Conservation (phyloP, 2,113 vertebrate genomes). For the Andinoacara biseriatus region DNA sequence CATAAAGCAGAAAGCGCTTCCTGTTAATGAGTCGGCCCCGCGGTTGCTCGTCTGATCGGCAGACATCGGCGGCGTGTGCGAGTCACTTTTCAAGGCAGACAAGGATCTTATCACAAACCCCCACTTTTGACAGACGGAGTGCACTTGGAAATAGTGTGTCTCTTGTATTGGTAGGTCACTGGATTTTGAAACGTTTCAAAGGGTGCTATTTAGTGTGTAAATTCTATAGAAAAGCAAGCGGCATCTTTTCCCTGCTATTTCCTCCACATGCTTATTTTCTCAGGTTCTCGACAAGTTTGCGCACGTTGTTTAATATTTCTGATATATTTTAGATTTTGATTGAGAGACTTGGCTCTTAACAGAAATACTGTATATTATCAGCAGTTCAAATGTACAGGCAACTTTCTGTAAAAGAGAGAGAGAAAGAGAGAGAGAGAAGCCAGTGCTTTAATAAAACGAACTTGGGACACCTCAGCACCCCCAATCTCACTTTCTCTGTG, state of each 20-base stretch:
- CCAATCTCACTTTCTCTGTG: constrained; percentile 20
- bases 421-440: not conserved
- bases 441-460: not conserved
- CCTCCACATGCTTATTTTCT: not conserved
- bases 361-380: constrained; percentile 7
- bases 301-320: not conserved
- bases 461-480: not conserved
- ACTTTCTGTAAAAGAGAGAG: not conserved
- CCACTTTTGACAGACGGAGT: not conserved
- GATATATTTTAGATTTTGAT: not conserved
- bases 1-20: constrained; percentile 12
- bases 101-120: not conserved
- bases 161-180: not conserved
- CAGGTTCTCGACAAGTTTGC: not conserved
- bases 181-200: not conserved
- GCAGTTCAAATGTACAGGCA: constrained; percentile 3
- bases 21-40: not conserved
- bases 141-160: not conserved
- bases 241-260: no score
- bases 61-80: constrained; percentile 11
- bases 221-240: not conserved
- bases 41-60: not conserved
- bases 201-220: not conserved
- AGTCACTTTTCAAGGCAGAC: not conserved
- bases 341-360: not conserved